phyloP scores from a whole-genome alignment of 2,888 invertebrate genomes.

The Melinaea menophilus region DNA sequence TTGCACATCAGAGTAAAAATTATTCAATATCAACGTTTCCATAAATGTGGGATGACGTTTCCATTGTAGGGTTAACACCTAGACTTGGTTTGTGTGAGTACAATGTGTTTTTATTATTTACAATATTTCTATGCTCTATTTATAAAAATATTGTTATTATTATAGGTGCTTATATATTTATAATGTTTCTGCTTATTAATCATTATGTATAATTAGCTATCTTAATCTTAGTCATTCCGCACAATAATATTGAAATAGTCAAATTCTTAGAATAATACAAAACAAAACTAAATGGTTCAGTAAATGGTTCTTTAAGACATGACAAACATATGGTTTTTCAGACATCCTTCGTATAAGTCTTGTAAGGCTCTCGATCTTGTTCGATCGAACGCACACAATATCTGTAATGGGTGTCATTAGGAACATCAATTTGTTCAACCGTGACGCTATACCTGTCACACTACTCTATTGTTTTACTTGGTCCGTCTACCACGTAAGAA shows the following conservation, averaged over 20 bases:
- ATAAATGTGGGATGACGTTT: too few relatives aligned
- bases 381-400: conserved; percentile 67
- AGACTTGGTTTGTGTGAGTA: too few relatives aligned
- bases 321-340: conserved; percentile 60
- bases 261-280: conserved; percentile 24
- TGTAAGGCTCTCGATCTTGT: conserved; percentile 51
- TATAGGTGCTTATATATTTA: too few relatives aligned
- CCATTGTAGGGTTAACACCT: too few relatives aligned
- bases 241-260: conserved; percentile 8
- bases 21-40: too few relatives aligned
- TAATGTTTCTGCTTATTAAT: too few relatives aligned
- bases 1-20: too few relatives aligned
- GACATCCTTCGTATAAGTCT: conserved; percentile 51
- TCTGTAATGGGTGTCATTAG: conserved; percentile 66
- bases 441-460: conserved; percentile 62
- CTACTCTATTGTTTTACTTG: conserved; percentile 51
- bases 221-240: too few relatives aligned
- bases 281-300: conserved; percentile 43
- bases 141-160: too few relatives aligned
- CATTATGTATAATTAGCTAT: too few relatives aligned
- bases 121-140: too few relatives aligned
- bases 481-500: conserved; percentile 47
- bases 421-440: conserved; percentile 65
- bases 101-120: too few relatives aligned
- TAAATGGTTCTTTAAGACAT: conserved; percentile 29